Percentiles rank a stretch among this genome's conserved stretches.
Evolutionary conservation across 1,140 invertebrate genomes (phyloP).

Genomic region (Drusus annulatus): DNA sequence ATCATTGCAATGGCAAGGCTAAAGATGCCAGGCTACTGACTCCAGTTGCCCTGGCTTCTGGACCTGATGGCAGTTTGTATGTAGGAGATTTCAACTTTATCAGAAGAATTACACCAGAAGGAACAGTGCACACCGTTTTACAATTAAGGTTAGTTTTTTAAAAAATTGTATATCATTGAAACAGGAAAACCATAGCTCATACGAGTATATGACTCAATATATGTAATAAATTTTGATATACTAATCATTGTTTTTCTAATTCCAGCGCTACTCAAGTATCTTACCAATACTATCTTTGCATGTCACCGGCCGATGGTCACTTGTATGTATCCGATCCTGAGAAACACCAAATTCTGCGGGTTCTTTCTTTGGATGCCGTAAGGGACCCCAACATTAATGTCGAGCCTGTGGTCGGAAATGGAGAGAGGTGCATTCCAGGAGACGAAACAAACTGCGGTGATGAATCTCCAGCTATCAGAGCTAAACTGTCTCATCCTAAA

Average conservation of each 20-base stretch:
- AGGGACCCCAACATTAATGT: slow-evolving; percentile 88
- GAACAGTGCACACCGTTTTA: slow-evolving; percentile 93
- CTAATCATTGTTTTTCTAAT: slow-evolving; percentile 53
- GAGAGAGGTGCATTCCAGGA: slow-evolving; percentile 95
- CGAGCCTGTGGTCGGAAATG: slow-evolving; percentile 93
- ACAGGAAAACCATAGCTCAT: not conserved
- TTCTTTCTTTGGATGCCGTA: slow-evolving; percentile 82
- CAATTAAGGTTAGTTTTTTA: slow-evolving; percentile 82
- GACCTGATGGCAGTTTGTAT: slow-evolving; percentile 96
- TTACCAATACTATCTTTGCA: slow-evolving; percentile 95
- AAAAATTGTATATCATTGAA: not conserved
- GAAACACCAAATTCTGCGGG: slow-evolving; percentile 87
- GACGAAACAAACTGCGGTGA: slow-evolving; percentile 93
- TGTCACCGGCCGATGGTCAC: slow-evolving; percentile 95
- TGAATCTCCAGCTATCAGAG: slow-evolving; percentile 89
- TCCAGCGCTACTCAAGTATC: slow-evolving; percentile 91
- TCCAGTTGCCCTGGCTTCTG: slow-evolving; percentile 93
- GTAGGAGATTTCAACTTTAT: slow-evolving; percentile 98
- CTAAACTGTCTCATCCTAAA: slow-evolving; percentile 96
- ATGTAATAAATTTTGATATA: too few species aligned
- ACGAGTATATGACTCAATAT: too few species aligned
- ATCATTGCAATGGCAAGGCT: slow-evolving; percentile 89
- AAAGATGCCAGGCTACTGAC: slow-evolving; percentile 90
- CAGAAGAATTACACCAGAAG: slow-evolving; percentile 91
- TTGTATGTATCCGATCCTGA: slow-evolving; percentile 97